Evolutionary conservation across 2,888 invertebrate species (phyloP), one percentile per base, ranked within the genome.

Genomic region (Catocala nupta): DNA sequence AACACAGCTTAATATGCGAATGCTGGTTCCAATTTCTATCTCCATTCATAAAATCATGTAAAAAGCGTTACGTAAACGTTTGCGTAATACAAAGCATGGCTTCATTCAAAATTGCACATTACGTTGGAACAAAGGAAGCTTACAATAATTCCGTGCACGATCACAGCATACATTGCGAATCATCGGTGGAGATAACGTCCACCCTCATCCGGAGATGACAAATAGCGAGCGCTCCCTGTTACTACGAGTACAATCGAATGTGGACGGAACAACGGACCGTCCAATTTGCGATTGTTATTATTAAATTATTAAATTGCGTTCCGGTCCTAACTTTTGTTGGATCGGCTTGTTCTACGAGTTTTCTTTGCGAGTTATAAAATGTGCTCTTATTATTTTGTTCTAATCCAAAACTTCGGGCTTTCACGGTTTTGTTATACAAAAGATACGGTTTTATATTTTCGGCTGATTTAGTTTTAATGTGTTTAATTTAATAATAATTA

Each of bases 151-250:
- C 58, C 9, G 1, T 9, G 5, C 60, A 56, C 62, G 36, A 59
- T 12, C 53, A 16, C 44, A 42, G 51, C 62, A 62, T 61, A 55
- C 47, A 67, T 57, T 51, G 47, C 55, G 54, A n/a, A 53, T 67
- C 55, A 63, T 55, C 58, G 55, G 47, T 36, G 49, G 34, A 62
- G 67, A 74, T 67, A 76, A 48, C 43, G 6, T n/a, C 9, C 42
- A 50, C 67, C 61, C 63, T 63, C 66, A 59, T 71, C 53, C 36
- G 8, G 5, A 47, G 34, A 45, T 73, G 64, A 71, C 69, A 73
- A 64, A 66, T 66, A 36, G 55, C 33, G 11, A 7, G 42, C 25
- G 58, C 60, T 52, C 12, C 13, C 7, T 9, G 34, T 13, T 25
- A 12, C 9, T 7, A 13, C 51, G 12, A 45, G n/a, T 10, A 6